phyloP scores from a whole-genome alignment of 1,140 invertebrate species.

The Drosophila willistoni region DNA sequence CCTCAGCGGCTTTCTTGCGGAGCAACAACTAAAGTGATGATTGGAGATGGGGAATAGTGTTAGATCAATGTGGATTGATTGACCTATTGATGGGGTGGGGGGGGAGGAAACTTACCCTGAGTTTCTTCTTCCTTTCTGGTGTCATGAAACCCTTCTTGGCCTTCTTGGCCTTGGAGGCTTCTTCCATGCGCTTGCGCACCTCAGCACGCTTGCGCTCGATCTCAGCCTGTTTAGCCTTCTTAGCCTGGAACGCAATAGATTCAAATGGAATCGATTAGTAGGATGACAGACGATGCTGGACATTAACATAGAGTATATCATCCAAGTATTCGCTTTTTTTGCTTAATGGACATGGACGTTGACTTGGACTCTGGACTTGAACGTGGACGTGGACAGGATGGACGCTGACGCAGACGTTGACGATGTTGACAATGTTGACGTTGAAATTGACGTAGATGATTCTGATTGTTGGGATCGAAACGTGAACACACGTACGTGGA shows the following conservation, averaged over 20 bases:
- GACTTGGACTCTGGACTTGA: neutral
- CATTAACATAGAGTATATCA: constrained; percentile 15
- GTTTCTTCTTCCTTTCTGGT: constrained; percentile 98
- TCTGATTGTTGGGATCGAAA: constrained; percentile 21
- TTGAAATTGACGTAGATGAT: constrained; percentile 2
- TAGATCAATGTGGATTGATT: neutral
- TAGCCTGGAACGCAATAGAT: constrained; percentile 86
- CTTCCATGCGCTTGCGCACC: constrained; percentile 97
- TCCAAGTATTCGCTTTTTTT: constrained; percentile 25
- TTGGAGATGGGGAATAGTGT: neutral
- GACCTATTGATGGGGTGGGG: neutral
- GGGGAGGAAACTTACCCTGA: constrained; percentile 92
- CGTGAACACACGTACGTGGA: constrained; percentile 64
- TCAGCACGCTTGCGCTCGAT: constrained; percentile 97
- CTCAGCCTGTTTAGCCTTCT: constrained; percentile 96
- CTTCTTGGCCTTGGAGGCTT: constrained; percentile 97
- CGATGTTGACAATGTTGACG: constrained; percentile 20
- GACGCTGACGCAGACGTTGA: constrained; percentile 1
- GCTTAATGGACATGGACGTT: constrained; percentile 8
- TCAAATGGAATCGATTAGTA: neutral
- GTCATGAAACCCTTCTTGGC: constrained; percentile 99
- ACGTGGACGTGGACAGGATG: neutral
- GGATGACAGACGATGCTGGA: neutral
- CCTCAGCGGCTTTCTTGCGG: constrained; percentile 99
- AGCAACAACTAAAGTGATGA: constrained; percentile 90